Evolutionary conservation across 2,113 vertebrate genomes (phyloP).

Genomic region (Dermatemys mawii): DNA sequence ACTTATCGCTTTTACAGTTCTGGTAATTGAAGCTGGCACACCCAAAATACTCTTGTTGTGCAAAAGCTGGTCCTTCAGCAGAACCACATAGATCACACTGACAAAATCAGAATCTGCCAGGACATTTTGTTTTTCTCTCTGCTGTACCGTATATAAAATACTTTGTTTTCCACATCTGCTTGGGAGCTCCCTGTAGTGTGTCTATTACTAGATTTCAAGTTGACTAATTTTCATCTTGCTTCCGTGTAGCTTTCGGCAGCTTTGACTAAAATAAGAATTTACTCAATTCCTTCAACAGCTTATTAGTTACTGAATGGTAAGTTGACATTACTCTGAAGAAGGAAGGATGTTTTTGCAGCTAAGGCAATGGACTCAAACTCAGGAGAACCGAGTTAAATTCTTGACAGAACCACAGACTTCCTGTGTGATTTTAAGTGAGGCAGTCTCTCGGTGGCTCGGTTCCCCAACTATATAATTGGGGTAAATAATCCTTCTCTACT

Average conservation of each 20-base stretch:
- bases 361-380: neutral
- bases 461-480: conserved; percentile 52
- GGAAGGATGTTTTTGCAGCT: conserved; percentile 49
- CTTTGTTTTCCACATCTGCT: conserved; percentile 25
- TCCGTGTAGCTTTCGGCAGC: conserved; percentile 47
- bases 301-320: conserved; percentile 13
- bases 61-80: conserved; percentile 27
- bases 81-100: conserved; percentile 19
- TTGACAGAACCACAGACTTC: conserved; percentile 36
- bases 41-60: conserved; percentile 52
- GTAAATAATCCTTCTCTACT: conserved; percentile 25
- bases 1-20: conserved; percentile 34
- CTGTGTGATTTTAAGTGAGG: conserved; percentile 4
- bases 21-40: conserved; percentile 50
- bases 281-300: conserved; percentile 40
- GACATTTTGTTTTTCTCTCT: conserved; percentile 10
- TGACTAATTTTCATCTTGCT: conserved; percentile 40
- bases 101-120: conserved; percentile 34
- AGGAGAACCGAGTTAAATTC: neutral
- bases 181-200: neutral
- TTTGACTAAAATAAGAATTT: conserved; percentile 32
- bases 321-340: conserved; percentile 39
- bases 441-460: conserved; percentile 46
- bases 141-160: neutral
- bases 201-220: conserved; percentile 1